These are phyloP conservation scores for Bombyx mandarina DNA, from an alignment of 1,140 invertebrate genomes.

Conservation along the genomic window DNA sequence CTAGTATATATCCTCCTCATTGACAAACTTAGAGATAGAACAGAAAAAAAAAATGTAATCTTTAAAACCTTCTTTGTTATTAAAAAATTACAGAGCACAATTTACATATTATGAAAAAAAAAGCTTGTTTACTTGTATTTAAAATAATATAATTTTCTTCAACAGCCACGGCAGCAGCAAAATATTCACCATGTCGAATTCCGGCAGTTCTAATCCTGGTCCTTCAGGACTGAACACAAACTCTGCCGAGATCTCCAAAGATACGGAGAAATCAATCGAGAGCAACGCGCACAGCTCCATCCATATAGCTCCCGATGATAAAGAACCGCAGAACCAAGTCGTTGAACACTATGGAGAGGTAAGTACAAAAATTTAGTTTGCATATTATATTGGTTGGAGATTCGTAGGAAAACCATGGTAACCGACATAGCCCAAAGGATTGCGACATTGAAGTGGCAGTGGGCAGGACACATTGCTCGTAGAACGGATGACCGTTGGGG, in stretches of 20 bases:
- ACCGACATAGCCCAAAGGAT: too few species aligned
- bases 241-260: conserved; percentile 13
- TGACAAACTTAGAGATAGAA: too few species aligned
- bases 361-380: conserved; percentile 7
- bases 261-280: conserved; percentile 6
- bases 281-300: conserved; percentile 12
- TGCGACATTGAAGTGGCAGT: too few species aligned
- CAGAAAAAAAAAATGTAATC: too few species aligned
- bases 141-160: neutral
- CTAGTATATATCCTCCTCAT: too few species aligned
- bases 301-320: conserved; percentile 10
- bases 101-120: too few species aligned
- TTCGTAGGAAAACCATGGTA: too few species aligned
- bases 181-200: conserved; percentile 31
- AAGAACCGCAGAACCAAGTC: conserved; percentile 22
- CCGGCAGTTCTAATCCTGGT: conserved; percentile 19
- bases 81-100: too few species aligned
- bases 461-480: too few species aligned
- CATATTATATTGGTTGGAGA: neutral
- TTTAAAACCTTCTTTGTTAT: too few species aligned
- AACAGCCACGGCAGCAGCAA: conserved; percentile 34
- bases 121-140: too few species aligned
- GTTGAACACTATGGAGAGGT: conserved; percentile 31
- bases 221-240: conserved; percentile 26
- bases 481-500: too few species aligned